phyloP scores from a whole-genome alignment of 2,797 vertebrate genomes.

The Gouania willdenowi region DNA sequence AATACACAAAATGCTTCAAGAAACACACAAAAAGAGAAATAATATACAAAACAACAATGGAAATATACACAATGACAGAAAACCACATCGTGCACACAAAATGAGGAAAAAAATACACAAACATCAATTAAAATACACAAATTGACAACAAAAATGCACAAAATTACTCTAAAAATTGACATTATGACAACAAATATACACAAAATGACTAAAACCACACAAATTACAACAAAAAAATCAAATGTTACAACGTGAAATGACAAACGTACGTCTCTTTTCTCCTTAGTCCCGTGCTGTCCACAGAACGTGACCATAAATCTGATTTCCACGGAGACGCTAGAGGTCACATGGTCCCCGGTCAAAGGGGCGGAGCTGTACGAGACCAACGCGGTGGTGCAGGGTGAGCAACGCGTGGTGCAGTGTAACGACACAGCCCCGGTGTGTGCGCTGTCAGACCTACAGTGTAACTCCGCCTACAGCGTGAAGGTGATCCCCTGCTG shows the following conservation, averaged over 20 bases:
- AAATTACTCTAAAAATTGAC: no score
- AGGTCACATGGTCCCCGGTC: constrained; percentile 81
- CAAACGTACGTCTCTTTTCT: not conserved
- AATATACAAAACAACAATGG: no score
- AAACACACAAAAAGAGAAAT: no score
- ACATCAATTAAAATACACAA: no score
- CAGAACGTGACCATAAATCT: constrained; percentile 65
- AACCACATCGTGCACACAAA: no score
- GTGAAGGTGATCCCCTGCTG: constrained; percentile 84
- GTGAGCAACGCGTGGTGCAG: constrained; percentile 45
- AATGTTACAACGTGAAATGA: no score
- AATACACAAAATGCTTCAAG: no score
- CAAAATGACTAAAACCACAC: not conserved
- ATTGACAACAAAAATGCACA: no score
- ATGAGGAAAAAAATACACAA: no score
- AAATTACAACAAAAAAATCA: no score
- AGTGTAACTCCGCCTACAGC: constrained; percentile 79
- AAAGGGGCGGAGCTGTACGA: constrained; percentile 86
- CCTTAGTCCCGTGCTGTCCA: constrained; percentile 88
- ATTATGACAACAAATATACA: no score
- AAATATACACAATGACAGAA: no score
- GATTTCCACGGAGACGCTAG: constrained; percentile 82
- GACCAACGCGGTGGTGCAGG: constrained; percentile 76
- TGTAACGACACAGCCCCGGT: constrained; percentile 83
- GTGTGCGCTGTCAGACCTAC: constrained; percentile 83